Conservation (phyloP, 2,113 vertebrate species). For the Pseudopipra pipra region DNA sequence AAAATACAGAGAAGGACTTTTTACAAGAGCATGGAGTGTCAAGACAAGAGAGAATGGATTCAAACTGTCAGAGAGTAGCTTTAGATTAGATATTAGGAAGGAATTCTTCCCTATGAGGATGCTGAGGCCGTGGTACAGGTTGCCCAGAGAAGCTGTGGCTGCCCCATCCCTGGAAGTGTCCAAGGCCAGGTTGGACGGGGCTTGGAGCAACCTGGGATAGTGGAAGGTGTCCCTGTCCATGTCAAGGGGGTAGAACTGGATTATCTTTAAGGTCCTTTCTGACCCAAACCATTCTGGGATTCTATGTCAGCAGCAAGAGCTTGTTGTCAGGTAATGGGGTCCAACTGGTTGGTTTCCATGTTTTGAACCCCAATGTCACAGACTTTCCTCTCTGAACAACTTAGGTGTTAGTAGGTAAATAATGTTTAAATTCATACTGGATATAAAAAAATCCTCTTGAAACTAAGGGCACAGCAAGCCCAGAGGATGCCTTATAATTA, state of each 20-base stretch:
- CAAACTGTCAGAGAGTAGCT: neutral
- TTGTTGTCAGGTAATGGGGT: neutral
- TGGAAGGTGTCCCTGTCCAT: neutral
- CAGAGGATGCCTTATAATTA: neutral
- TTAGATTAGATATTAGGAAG: neutral
- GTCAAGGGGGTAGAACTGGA: no score
- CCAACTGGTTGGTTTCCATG: neutral
- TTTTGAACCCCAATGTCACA: neutral
- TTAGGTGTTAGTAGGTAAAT: neutral
- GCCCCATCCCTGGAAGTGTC: neutral
- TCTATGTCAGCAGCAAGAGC: neutral
- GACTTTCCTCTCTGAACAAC: neutral
- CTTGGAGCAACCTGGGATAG: rapidly evolving
- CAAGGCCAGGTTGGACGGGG: rapidly evolving
- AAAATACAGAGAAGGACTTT: neutral
- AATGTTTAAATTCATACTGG: neutral
- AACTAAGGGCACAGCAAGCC: neutral
- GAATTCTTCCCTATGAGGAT: neutral
- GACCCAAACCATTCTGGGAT: neutral
- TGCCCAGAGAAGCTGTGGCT: neutral
- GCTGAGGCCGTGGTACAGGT: neutral
- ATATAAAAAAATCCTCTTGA: neutral
- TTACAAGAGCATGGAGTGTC: no score
- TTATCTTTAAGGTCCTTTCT: rapidly evolving
- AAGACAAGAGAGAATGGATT: neutral